Evolutionary conservation across 1,140 invertebrate species (phyloP).

Genomic region (Hormaphis cornu): DNA sequence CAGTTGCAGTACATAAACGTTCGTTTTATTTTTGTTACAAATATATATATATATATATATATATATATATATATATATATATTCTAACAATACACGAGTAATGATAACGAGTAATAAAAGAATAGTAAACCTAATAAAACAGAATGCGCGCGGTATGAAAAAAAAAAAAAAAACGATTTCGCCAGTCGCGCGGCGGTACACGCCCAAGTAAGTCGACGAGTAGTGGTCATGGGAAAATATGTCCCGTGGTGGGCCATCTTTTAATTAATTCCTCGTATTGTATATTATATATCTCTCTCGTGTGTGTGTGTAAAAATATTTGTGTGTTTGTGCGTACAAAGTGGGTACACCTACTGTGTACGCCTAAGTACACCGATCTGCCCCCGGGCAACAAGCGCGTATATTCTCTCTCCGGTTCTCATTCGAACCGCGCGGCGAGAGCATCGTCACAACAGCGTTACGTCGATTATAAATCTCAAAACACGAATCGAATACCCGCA

Average conservation of each 20-base stretch:
- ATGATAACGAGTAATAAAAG: background rate
- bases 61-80: too few species aligned
- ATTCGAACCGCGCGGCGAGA: too few species aligned
- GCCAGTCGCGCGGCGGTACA: too few species aligned
- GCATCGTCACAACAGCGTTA: constrained; percentile 23
- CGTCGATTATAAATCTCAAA: constrained; percentile 24
- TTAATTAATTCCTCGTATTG: constrained; percentile 32
- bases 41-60: too few species aligned
- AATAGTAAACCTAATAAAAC: background rate
- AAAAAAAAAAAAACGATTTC: constrained; percentile 28
- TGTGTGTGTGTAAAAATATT: too few species aligned
- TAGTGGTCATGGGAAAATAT: constrained; percentile 33
- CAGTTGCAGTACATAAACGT: too few species aligned
- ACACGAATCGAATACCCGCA: constrained; percentile 12
- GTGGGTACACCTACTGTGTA: background rate
- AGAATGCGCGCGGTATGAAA: constrained; percentile 7
- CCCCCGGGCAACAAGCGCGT: constrained; percentile 7
- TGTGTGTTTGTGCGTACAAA: constrained; percentile 6
- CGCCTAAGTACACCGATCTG: constrained; percentile 14
- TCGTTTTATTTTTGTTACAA: too few species aligned
- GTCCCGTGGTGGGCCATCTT: constrained; percentile 31
- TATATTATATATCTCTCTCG: too few species aligned
- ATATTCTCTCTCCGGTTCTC: background rate
- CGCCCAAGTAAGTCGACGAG: too few species aligned
- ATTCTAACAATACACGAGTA: background rate